Conservation (phyloP, 2,888 invertebrate species). For the Caenorhabditis angaria region DNA sequence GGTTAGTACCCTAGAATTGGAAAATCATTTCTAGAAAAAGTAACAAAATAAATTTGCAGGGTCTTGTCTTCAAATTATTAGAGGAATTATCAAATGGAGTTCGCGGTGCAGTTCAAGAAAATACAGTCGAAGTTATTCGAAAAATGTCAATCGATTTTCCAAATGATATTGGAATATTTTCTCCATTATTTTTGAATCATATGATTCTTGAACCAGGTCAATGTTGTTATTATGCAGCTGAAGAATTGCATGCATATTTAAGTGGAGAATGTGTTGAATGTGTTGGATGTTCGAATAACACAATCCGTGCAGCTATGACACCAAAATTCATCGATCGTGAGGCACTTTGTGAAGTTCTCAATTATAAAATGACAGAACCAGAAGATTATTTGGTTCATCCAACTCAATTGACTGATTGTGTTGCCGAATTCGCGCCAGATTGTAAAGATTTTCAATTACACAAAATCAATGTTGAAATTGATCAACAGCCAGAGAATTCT, state of each 20-base stretch:
- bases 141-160: conserved; percentile 57
- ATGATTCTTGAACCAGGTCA: conserved; percentile 85
- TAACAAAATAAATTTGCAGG: conserved; percentile 12
- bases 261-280: conserved; percentile 96
- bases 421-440: conserved; percentile 67
- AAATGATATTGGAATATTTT: conserved; percentile 75
- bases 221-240: conserved; percentile 89
- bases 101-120: conserved; percentile 61
- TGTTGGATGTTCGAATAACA: conserved; percentile 98
- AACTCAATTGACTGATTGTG: conserved; percentile 40
- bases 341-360: conserved; percentile 83
- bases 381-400: conserved; percentile 63
- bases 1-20: conserved; percentile 10
- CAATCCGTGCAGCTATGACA: conserved; percentile 93
- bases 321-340: conserved; percentile 91
- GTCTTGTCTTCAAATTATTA: conserved; percentile 42
- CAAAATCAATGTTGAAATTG: conserved; percentile 49
- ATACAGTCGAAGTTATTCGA: conserved; percentile 64
- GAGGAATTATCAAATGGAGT: conserved; percentile 44
- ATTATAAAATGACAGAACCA: conserved; percentile 77
- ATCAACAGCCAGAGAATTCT: conserved; percentile 18
- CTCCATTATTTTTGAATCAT: conserved; percentile 90
- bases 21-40: not conserved
- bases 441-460: conserved; percentile 70
- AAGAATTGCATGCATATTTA: conserved; percentile 94